These are phyloP conservation scores for Fistularia tabacaria DNA, from an alignment of 2,797 vertebrate species.

Conservation along the genomic window DNA sequence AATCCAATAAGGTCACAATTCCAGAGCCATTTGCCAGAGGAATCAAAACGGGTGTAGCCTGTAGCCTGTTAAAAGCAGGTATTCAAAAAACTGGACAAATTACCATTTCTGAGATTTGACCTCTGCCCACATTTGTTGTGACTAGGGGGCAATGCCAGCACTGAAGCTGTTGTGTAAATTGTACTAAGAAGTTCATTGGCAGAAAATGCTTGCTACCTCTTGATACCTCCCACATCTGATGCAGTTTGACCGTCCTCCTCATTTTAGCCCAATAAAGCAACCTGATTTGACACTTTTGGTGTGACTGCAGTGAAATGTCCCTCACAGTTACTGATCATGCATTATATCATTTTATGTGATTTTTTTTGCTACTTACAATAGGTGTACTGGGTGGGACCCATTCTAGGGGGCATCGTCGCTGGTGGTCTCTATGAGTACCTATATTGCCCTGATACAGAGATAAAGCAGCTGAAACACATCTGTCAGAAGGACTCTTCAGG, in stretches of 20 bases:
- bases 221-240: too few relatives aligned
- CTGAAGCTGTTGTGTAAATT: too few relatives aligned
- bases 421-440: slow-evolving; percentile 89
- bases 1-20: slow-evolving; percentile 43
- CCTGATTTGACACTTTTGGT: neutral
- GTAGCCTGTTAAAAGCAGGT: neutral
- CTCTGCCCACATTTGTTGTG: too few relatives aligned
- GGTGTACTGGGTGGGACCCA: slow-evolving; percentile 94
- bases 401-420: slow-evolving; percentile 85
- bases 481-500: slow-evolving; percentile 79
- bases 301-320: slow-evolving; percentile 3
- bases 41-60: slow-evolving; percentile 20
- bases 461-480: slow-evolving; percentile 81
- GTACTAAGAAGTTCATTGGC: too few relatives aligned
- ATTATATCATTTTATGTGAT: slow-evolving; percentile 7
- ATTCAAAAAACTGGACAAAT: neutral
- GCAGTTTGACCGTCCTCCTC: too few relatives aligned
- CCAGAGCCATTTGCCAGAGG: slow-evolving; percentile 6
- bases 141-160: too few relatives aligned
- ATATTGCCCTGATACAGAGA: slow-evolving; percentile 84
- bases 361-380: slow-evolving; percentile 45
- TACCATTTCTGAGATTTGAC: too few relatives aligned
- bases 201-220: too few relatives aligned
- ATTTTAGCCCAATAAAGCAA: too few relatives aligned
- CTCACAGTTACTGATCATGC: neutral